Evolutionary conservation across 2,113 vertebrate species (phyloP).

Genomic region (Channa maculata): DNA sequence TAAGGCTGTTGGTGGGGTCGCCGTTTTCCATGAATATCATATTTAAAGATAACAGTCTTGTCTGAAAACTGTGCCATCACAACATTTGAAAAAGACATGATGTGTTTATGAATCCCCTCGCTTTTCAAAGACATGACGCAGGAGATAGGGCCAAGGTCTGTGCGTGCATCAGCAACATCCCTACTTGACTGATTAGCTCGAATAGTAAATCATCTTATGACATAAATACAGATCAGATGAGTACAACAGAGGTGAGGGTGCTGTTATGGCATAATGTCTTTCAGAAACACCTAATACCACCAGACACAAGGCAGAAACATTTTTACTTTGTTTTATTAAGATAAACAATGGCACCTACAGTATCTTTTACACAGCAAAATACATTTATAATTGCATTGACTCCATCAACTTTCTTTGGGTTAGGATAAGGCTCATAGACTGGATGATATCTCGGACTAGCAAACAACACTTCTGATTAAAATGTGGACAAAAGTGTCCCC

Average conservation of each 20-base stretch:
- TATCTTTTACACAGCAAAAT: too few species aligned
- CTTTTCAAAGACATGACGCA: conserved; percentile 60
- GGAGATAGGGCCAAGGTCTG: conserved; percentile 69
- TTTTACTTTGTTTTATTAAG: too few species aligned
- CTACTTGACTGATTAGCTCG: conserved; percentile 25
- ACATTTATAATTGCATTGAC: too few species aligned
- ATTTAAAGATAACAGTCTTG: conserved; percentile 18
- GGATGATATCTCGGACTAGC: not conserved
- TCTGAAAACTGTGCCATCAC: conserved; percentile 22
- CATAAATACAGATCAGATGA: conserved; percentile 13
- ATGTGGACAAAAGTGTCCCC: not conserved
- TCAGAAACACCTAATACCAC: not conserved
- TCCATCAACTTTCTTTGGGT: too few species aligned
- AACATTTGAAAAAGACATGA: conserved; percentile 27
- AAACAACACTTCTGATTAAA: not conserved
- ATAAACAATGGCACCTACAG: too few species aligned
- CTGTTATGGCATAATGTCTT: not conserved
- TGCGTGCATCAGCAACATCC: conserved; percentile 56
- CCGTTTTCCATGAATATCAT: conserved; percentile 17
- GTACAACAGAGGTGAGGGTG: conserved; percentile 4
- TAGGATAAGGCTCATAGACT: not conserved
- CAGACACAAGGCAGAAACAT: not conserved
- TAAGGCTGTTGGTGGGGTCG: not conserved
- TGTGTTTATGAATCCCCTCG: conserved; percentile 39
- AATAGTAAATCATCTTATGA: conserved; percentile 23